phyloP scores from a whole-genome alignment of 2,113 vertebrate genomes.

The Phyllostomus discolor region DNA sequence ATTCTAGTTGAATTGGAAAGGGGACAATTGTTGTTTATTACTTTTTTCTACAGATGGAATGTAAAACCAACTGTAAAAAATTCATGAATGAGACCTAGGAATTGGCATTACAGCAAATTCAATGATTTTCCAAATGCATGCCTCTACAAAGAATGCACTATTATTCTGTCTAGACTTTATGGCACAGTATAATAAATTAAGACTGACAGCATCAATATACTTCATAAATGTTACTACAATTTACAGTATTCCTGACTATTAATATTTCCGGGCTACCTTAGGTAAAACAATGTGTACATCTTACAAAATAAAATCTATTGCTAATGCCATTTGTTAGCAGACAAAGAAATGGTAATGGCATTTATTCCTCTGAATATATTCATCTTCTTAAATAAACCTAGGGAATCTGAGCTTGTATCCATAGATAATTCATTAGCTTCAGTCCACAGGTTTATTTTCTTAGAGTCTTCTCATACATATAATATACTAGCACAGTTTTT shows the following conservation, averaged over 20 bases:
- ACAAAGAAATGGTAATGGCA: constrained; percentile 47
- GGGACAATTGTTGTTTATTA: background rate
- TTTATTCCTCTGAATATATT: constrained; percentile 53
- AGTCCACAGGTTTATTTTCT: background rate
- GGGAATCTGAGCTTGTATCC: constrained; percentile 44
- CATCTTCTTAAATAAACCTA: constrained; percentile 54
- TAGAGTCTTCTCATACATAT: constrained; percentile 10
- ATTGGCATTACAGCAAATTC: constrained; percentile 37
- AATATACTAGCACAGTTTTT: background rate
- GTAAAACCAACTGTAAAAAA: constrained; percentile 62
- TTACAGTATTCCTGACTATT: constrained; percentile 26
- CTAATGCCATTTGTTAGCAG: constrained; percentile 45
- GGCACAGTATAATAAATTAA: constrained; percentile 62
- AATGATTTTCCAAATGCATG: constrained; percentile 53
- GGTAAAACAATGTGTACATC: constrained; percentile 29
- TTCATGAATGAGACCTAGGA: constrained; percentile 42
- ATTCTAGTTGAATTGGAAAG: background rate
- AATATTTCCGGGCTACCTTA: constrained; percentile 31
- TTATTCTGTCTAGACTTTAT: constrained; percentile 66
- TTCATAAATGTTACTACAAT: constrained; percentile 63
- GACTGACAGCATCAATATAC: constrained; percentile 54
- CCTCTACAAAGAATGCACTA: constrained; percentile 52
- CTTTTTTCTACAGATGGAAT: constrained; percentile 21
- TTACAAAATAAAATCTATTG: constrained; percentile 59
- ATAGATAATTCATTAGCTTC: constrained; percentile 59